These are phyloP conservation scores for Pharmacophagus antenor DNA, from an alignment of 2,888 invertebrate species.

Conservation along the genomic window DNA sequence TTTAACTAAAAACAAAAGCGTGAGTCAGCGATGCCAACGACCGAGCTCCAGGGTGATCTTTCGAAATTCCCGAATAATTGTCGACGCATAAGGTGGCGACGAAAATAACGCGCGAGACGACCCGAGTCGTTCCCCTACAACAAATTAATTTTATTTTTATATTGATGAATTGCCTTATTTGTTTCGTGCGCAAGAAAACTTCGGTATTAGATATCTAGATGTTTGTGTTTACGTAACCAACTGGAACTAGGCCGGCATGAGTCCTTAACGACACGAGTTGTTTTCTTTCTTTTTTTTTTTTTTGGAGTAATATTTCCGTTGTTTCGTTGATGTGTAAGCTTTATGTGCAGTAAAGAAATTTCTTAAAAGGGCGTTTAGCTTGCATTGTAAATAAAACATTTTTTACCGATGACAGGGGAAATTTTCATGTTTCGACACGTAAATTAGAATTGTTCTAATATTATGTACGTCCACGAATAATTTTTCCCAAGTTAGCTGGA, in stretches of 20 bases:
- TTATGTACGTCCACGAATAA: too few relatives aligned
- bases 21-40: slow-evolving; percentile 71
- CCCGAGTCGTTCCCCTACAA: slow-evolving; percentile 62
- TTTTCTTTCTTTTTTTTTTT: slow-evolving; percentile 14
- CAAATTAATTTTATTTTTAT: slow-evolving; percentile 76
- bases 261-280: slow-evolving; percentile 24
- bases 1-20: slow-evolving; percentile 66
- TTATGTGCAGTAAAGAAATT: not conserved
- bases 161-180: slow-evolving; percentile 72
- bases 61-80: slow-evolving; percentile 79
- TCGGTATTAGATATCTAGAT: slow-evolving; percentile 32
- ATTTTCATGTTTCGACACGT: too few relatives aligned
- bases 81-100: slow-evolving; percentile 73
- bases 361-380: too few relatives aligned
- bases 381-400: too few relatives aligned
- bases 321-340: not conserved
- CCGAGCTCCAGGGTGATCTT: slow-evolving; percentile 77
- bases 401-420: too few relatives aligned
- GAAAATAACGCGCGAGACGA: slow-evolving; percentile 68
- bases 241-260: slow-evolving; percentile 40
- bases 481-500: too few relatives aligned
- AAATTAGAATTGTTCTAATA: too few relatives aligned
- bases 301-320: slow-evolving; percentile 19
- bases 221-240: slow-evolving; percentile 32
- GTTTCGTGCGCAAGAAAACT: slow-evolving; percentile 43